These are phyloP conservation scores for Platyrinchus mystaceus DNA, from an alignment of 2,797 vertebrate genomes.

Conservation along the genomic window DNA sequence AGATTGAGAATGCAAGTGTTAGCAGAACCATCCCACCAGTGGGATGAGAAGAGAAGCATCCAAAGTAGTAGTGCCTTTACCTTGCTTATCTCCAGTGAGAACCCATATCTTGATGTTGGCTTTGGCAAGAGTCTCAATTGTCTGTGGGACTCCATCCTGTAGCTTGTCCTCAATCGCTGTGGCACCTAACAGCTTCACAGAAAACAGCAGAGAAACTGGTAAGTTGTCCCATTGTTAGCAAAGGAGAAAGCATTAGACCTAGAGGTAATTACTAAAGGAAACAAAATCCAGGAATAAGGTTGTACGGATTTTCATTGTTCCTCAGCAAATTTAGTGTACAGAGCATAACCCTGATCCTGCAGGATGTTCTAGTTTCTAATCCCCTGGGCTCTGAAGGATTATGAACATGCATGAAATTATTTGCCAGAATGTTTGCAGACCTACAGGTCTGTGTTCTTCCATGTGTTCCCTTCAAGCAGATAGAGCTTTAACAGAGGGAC, in stretches of 20 bases:
- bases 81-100: constrained; percentile 95
- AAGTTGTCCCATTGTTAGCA: neutral
- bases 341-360: neutral
- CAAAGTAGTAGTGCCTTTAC: constrained; percentile 61
- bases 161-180: constrained; percentile 95
- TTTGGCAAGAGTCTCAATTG: constrained; percentile 85
- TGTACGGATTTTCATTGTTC: neutral
- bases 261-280: neutral
- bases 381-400: neutral
- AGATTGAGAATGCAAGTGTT: neutral
- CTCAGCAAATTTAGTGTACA: neutral
- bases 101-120: constrained; percentile 95
- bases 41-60: neutral
- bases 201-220: neutral
- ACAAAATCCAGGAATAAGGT: neutral
- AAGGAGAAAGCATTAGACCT: neutral
- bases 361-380: neutral
- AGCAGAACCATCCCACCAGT: neutral
- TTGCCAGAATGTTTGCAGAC: neutral
- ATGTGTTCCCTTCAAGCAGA: neutral
- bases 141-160: constrained; percentile 92
- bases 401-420: neutral
- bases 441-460: neutral
- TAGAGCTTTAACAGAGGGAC: neutral
- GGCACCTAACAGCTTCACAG: constrained; percentile 85